Percentiles rank a stretch among this genome's conserved stretches.
These are phyloP conservation scores for Hypercompe scribonia DNA, from an alignment of 2,888 invertebrate genomes.

Conservation along the genomic window DNA sequence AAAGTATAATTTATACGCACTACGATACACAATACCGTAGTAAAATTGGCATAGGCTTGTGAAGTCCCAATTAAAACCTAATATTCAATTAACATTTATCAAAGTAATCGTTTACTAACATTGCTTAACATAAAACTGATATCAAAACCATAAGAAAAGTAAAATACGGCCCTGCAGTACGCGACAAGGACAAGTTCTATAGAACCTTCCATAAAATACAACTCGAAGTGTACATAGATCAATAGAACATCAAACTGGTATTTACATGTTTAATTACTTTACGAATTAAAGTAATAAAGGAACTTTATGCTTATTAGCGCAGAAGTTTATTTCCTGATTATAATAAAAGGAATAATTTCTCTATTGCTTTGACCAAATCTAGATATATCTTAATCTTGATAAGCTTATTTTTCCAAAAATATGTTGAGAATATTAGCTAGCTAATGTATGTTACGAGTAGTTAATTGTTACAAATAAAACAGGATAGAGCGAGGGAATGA, in stretches of 20 bases:
- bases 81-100: slow-evolving; percentile 29
- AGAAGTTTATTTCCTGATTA: slow-evolving; percentile 30
- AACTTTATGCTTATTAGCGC: slow-evolving; percentile 50
- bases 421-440: slow-evolving; percentile 67
- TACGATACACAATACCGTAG: background rate
- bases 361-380: slow-evolving; percentile 70
- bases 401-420: slow-evolving; percentile 48
- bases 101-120: slow-evolving; percentile 7
- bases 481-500: no score
- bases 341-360: slow-evolving; percentile 42
- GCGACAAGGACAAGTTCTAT: slow-evolving; percentile 35
- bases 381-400: slow-evolving; percentile 37
- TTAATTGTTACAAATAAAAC: slow-evolving; percentile 52
- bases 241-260: background rate
- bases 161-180: slow-evolving; percentile 32
- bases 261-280: slow-evolving; percentile 13
- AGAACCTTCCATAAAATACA: slow-evolving; percentile 37
- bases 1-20: background rate
- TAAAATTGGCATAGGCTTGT: background rate
- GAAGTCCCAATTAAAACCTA: slow-evolving; percentile 29
- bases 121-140: slow-evolving; percentile 9
- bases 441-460: no score
- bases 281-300: slow-evolving; percentile 37
- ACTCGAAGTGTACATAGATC: slow-evolving; percentile 28
- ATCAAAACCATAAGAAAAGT: slow-evolving; percentile 8